Base-by-base conservation (phyloP, 2,888 invertebrate genomes). In the Cabera pusaria region DNA sequence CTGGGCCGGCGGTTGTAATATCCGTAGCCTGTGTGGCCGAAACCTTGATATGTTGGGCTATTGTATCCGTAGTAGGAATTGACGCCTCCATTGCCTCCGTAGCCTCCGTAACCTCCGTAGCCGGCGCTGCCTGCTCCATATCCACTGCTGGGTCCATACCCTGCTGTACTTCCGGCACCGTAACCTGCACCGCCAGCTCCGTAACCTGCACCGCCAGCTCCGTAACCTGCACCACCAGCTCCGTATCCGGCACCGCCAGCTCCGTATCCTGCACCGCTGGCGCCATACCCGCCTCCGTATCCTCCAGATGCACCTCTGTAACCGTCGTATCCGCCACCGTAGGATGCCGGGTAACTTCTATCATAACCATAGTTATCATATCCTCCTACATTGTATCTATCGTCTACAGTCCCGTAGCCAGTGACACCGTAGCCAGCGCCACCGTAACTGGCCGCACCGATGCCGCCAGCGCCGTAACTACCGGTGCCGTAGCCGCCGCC, bases 301-400 rank as follows among this genome's bases (percentile, higher is more conserved):
- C 33, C 45, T 18, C 40, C 34, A 22, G 39, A 45, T 3, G 48
- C 48, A n/a, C 37, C 21, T 14, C 14, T 14, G 14, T 14, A 14
- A 2, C 14, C 14, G 4, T 14, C 14, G 4, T 14, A 16, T 21
- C 22, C 28, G 12, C 24, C 21, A 8, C 24, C 26, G 4, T 27
- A 31, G 3, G 35, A 35, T 22, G 36, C 34, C 3, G 10, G 29
- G 20, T 37, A 37, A 5, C 91, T 91, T 16, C 91, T 91, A 65
- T 90, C 91, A 52, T 92, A 91, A 40, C 90, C 88, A 45, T 90
- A 90, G 1, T 91, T 91, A 1, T 91, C 91, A 49, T 91, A 91
- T 3, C 91, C 90, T n/a, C 57, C 58, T 7, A 5, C 6, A 39
- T 90, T 87, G 46, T 90, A 90, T 1, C 91, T 91, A 1, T 91